These are phyloP conservation scores for Forbesichthys agassizii DNA, from an alignment of 2,113 vertebrate species.

Conservation along the genomic window DNA sequence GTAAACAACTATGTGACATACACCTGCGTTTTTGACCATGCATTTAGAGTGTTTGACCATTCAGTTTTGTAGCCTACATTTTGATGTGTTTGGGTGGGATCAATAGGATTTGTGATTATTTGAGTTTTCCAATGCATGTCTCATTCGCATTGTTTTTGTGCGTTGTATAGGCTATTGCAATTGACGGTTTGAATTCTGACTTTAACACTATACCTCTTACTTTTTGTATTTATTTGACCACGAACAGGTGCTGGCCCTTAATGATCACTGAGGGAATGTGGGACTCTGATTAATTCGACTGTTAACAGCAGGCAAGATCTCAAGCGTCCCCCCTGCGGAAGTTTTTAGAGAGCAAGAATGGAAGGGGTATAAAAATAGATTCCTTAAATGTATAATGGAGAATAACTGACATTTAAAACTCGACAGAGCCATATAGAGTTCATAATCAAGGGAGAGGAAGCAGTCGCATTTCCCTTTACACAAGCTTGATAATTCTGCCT, in stretches of 20 bases:
- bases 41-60: too few species aligned
- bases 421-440: conserved; percentile 73
- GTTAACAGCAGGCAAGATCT: conserved; percentile 64
- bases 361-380: conserved; percentile 71
- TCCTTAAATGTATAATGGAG: conserved; percentile 61
- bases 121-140: too few species aligned
- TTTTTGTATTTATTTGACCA: conserved; percentile 23
- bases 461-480: conserved; percentile 66
- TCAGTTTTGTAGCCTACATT: too few species aligned
- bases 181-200: conserved; percentile 2
- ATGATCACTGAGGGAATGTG: conserved; percentile 61
- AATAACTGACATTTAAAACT: conserved; percentile 67
- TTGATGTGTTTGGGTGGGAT: too few species aligned
- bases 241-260: conserved; percentile 64
- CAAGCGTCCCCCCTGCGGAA: conserved; percentile 66
- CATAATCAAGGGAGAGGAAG: conserved; percentile 72
- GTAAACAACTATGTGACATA: neutral
- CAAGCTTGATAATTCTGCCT: conserved; percentile 43
- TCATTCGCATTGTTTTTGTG: conserved; percentile 16
- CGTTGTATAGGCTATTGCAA: neutral
- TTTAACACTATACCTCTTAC: conserved; percentile 24
- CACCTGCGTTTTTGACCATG: too few species aligned
- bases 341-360: conserved; percentile 54
- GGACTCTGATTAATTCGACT: conserved; percentile 67
- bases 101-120: too few species aligned